phyloP scores from a whole-genome alignment of 2,113 vertebrate genomes.

The Axis porcinus region DNA sequence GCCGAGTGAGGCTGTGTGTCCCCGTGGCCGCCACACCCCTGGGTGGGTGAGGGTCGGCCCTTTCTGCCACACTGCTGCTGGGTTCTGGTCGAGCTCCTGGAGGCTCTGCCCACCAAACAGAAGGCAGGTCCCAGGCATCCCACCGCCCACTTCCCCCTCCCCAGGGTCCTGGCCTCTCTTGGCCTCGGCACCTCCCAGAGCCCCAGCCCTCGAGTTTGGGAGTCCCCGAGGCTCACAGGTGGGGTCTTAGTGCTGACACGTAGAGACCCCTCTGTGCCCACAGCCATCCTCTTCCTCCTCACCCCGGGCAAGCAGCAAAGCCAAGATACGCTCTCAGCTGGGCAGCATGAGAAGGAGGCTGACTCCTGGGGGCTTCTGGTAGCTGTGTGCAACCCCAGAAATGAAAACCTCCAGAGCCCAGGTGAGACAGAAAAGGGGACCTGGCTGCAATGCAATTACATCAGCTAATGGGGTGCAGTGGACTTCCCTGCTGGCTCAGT shows the following conservation, averaged over 20 bases:
- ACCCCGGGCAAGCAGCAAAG: background rate
- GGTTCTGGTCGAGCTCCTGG: background rate
- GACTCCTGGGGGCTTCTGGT: constrained; percentile 45
- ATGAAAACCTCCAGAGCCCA: constrained; percentile 57
- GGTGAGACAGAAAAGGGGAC: background rate
- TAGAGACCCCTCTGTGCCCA: background rate
- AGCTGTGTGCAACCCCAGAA: constrained; percentile 52
- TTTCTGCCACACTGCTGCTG: background rate
- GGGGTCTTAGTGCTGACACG: background rate
- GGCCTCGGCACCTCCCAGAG: background rate
- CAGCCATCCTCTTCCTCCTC: rapidly evolving
- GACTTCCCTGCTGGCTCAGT: background rate
- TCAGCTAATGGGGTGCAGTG: background rate
- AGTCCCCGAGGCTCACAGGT: rapidly evolving
- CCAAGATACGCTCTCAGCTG: background rate
- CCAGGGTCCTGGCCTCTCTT: background rate
- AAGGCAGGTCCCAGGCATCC: background rate
- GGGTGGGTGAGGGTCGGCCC: background rate
- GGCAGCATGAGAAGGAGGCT: background rate
- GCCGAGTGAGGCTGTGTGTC: background rate
- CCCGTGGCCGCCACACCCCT: rapidly evolving
- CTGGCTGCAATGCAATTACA: constrained; percentile 31
- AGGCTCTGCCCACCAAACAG: background rate
- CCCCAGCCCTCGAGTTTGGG: background rate
- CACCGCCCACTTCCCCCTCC: background rate